Evolutionary conservation across 35 echinoderm and acorn worm genomes (phyloP), one percentile per base, ranked within the genome.

Genomic region (Eucidaris tribuloides): DNA sequence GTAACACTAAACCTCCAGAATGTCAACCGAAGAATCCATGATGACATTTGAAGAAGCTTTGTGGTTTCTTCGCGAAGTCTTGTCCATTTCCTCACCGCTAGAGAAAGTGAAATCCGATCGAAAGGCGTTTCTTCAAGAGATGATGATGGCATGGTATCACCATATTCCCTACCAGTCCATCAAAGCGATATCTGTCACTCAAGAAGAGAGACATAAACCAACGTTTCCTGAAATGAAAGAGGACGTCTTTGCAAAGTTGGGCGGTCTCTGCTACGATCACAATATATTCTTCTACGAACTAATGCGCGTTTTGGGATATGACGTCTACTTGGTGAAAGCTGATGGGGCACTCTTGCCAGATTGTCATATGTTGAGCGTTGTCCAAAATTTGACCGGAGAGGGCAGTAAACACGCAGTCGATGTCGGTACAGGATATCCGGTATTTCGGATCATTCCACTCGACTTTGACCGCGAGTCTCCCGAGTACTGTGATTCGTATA

Each of bases 391-490:
- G 2, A 46, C 56, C 30, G 71, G 43, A 17, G 41, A 42, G 14
- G 91, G 85, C 19, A 87, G 85, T 78, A 41, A 18, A 40, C 79
- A 88, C 58, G 78, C 84, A 13, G 79, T 88, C 9, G 91, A 93
- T 55, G 85, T 93, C 2, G 91, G 85, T 13, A 63, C 78, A 79
- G 91, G 85, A 14, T 93, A 88, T 85, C 80, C 86, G 17, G 78
- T 81, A 4, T 88, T 83, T 25, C 48, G 62, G 19, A 80, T 85
- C 27, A 79, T 93, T 63, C 70, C 84, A 19, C 43, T 93, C 3
- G 58, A 93, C 28, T 93, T 93, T 58, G 85, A 84, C 23, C 41
- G 66, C 1, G 71, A 71, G 44, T 93, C 91, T 3, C 66, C 79
- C 3, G 81, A 55, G 31, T 88, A 88, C 15, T 41, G 22, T 38